Evolutionary conservation across 2,113 vertebrate species (phyloP).

Genomic region (Corythornis cristatus): DNA sequence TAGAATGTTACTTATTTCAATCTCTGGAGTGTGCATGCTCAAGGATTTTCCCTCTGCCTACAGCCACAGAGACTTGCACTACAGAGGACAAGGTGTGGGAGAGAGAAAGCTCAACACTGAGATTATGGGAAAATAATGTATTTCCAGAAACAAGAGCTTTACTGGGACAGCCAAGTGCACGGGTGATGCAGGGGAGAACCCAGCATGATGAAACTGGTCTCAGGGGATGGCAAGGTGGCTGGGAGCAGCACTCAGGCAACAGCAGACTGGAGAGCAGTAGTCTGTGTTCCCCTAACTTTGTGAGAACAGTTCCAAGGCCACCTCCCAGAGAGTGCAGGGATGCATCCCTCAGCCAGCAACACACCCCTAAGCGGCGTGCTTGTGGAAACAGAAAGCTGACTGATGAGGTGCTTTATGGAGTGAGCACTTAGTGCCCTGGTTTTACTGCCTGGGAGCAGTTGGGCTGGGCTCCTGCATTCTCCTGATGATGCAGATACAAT

Average conservation of each 20-base stretch:
- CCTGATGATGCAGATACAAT: background rate
- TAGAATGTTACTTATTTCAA: background rate
- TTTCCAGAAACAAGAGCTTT: background rate
- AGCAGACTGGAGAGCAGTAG: background rate
- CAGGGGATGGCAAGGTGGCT: background rate
- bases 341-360: background rate
- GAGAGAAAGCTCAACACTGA: background rate
- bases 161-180: background rate
- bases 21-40: background rate
- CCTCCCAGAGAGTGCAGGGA: background rate
- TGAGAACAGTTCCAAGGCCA: accelerated
- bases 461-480: background rate
- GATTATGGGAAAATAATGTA: background rate
- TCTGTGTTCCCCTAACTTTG: background rate
- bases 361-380: background rate
- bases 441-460: background rate
- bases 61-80: accelerated
- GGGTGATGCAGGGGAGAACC: background rate
- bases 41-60: background rate
- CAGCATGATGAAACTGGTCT: background rate
- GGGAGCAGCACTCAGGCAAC: background rate
- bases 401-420: background rate
- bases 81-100: accelerated
- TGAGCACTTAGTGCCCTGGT: background rate
- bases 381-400: background rate